Evolutionary conservation across 1,140 invertebrate genomes (phyloP).

Genomic region (Ylistrum balloti): DNA sequence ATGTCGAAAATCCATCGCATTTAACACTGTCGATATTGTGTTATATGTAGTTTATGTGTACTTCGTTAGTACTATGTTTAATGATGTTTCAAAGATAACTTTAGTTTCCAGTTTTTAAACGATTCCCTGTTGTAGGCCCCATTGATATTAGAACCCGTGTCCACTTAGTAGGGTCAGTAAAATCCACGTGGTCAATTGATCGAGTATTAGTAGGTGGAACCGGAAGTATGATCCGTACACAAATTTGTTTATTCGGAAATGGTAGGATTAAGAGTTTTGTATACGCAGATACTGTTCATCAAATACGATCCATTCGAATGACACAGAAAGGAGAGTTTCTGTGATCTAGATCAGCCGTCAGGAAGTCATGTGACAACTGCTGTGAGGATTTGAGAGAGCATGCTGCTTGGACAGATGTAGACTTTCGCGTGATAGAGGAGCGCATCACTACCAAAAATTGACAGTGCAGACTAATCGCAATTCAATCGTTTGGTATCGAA

Average conservation of each 20-base stretch:
- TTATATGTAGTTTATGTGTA: too few relatives aligned
- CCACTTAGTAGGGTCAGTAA: not conserved
- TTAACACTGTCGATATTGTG: too few relatives aligned
- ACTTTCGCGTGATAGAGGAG: not conserved
- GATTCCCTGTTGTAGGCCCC: not conserved
- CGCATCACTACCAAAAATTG: not conserved
- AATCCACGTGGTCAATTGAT: not conserved
- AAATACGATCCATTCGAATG: not conserved
- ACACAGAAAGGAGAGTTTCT: not conserved
- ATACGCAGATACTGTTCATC: not conserved
- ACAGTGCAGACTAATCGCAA: not conserved
- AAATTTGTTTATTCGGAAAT: constrained; percentile 21
- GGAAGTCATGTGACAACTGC: not conserved
- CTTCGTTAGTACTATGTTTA: too few relatives aligned
- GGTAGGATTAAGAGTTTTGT: constrained; percentile 32
- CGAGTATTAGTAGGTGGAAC: not conserved
- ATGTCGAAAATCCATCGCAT: too few relatives aligned
- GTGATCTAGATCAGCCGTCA: not conserved
- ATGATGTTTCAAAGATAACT: too few relatives aligned
- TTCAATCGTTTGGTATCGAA: not conserved
- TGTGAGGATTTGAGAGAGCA: not conserved
- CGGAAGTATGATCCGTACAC: not conserved
- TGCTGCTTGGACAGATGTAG: not conserved
- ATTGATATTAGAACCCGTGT: not conserved
- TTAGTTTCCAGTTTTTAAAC: too few relatives aligned